Conservation (phyloP, 2,113 vertebrate genomes). For the Eptesicus fuscus region DNA sequence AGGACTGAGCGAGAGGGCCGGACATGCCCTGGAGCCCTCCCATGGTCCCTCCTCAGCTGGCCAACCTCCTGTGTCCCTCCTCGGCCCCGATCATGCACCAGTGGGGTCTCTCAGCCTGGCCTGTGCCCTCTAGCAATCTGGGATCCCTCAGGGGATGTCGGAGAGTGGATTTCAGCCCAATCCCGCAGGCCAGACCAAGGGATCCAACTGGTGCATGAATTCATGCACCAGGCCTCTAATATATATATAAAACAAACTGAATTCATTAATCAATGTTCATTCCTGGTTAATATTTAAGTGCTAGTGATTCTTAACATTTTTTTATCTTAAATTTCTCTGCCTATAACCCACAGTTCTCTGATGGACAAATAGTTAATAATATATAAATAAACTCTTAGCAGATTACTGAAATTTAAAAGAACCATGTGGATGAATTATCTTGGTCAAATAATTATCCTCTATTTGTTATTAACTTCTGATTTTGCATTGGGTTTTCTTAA, state of each 20-base stretch:
- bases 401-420: constrained; percentile 2
- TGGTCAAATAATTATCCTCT: not conserved
- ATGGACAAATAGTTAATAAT: constrained; percentile 13
- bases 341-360: not conserved
- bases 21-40: too few relatives aligned
- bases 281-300: constrained; percentile 26
- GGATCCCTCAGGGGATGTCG: too few relatives aligned
- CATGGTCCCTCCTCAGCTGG: too few relatives aligned
- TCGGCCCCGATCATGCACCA: too few relatives aligned
- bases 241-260: not conserved
- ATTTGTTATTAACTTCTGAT: not conserved
- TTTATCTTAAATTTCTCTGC: constrained; percentile 1
- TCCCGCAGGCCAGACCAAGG: too few relatives aligned
- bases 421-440: not conserved
- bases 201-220: too few relatives aligned
- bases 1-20: too few relatives aligned
- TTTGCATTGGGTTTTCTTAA: not conserved
- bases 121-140: too few relatives aligned
- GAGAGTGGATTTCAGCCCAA: too few relatives aligned
- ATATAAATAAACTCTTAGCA: not conserved
- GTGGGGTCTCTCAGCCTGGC: too few relatives aligned
- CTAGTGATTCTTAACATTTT: not conserved
- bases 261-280: not conserved
- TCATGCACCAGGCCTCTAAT: too few relatives aligned
- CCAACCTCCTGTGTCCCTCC: too few relatives aligned